These are phyloP conservation scores for Nephrotoma guestfalica DNA, from an alignment of 2,888 invertebrate species.

Conservation along the genomic window DNA sequence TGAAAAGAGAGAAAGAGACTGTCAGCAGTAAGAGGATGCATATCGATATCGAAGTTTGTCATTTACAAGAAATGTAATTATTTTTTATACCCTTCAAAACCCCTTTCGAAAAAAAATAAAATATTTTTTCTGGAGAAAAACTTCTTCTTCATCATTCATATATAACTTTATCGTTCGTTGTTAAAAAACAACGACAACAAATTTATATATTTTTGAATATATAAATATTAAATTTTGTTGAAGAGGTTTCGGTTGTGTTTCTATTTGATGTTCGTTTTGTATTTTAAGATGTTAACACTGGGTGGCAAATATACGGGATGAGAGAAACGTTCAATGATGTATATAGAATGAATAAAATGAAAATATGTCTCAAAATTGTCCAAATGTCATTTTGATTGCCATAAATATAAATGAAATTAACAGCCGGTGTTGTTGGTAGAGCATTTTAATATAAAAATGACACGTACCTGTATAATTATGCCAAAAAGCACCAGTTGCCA, in stretches of 20 bases:
- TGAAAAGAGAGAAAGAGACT: neutral
- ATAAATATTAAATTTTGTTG: neutral
- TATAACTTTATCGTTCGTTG: neutral
- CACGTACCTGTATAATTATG: conserved; percentile 78
- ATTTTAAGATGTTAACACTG: neutral
- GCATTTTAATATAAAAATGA: neutral
- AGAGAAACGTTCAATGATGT: neutral
- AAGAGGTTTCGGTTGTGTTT: neutral
- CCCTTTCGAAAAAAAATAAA: neutral
- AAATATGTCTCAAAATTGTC: neutral
- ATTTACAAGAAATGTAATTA: neutral
- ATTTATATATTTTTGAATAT: neutral
- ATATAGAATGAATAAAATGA: neutral
- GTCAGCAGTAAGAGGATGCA: neutral
- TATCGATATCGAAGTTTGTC: neutral
- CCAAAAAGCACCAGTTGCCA: conserved; percentile 80
- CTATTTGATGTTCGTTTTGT: neutral
- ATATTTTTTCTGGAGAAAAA: neutral
- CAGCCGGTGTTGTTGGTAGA: neutral
- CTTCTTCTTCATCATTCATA: neutral
- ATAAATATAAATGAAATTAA: neutral
- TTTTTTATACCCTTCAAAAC: neutral
- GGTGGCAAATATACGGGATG: neutral
- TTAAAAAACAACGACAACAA: too few relatives aligned
- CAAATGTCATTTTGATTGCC: neutral